Base-by-base conservation (phyloP, 1,140 invertebrate species). In the Solen grandis region DNA sequence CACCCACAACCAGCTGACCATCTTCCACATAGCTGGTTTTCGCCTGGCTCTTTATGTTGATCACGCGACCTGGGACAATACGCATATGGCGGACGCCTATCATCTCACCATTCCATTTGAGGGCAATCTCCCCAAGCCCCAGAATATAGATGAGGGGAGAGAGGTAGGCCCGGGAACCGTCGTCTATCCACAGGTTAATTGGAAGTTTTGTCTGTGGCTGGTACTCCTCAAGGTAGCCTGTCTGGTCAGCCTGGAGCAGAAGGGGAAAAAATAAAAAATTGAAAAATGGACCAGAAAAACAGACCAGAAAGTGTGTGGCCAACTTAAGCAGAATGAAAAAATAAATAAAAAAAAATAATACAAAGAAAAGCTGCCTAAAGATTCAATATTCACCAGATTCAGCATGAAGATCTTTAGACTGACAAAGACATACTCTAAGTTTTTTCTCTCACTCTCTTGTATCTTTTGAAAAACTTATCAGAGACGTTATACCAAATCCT, bases 61-160 rank as follows among this genome's bases (percentile, higher is more conserved):
- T 86, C 13, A 83, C 82, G 22, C 85, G 55, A 1, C 88, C 88
- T 19, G 88, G 86, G 19, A 88, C 84, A 31, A 89, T 88, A 50
- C 88, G 84, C 55, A 89, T 57, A 55, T 89, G 87, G 5, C 79
- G 62, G 1, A 87, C 86, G 22, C 88, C 88, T 19, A 89, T 84
- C 36, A 88, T 83, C 73, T 88, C 88, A 36, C 88, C 88, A 69
- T 88, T 85, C 88, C 88, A 89, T 46, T 82, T 85, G 16, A 89
- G 81, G 27, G 88, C 88, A 25, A 88, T 83, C 50, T 89, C 82
- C 19, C 88, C 88, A n/a, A 62, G 19, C 22, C 88, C 88, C 4
- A 88, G 72, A 27, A 89, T 87, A 62, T 89, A 88, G 14, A 88
- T 86, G 0, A 88, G 52, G 33, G 84, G 78, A 19, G 88, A 86